Conservation (phyloP, 2,888 invertebrate genomes). For the Aphidoletes aphidimyza region DNA sequence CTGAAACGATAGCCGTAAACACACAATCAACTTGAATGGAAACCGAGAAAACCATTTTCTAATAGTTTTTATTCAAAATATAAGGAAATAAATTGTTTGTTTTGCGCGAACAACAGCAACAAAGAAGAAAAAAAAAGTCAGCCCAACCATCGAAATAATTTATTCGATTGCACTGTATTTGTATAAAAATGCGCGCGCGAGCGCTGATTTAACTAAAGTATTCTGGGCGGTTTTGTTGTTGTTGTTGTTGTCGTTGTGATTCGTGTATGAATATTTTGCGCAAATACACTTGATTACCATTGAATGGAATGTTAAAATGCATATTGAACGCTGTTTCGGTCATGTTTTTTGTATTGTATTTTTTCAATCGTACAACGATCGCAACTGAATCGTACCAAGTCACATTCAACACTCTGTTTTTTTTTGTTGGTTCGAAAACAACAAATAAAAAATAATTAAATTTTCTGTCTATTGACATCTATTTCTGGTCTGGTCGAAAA, state of each 20-base stretch:
- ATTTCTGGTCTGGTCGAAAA: neutral
- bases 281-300: slow-evolving; percentile 55
- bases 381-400: neutral
- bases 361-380: slow-evolving; percentile 27
- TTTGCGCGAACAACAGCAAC: slow-evolving; percentile 11
- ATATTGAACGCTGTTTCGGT: slow-evolving; percentile 51
- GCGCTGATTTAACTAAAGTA: slow-evolving; percentile 16
- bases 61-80: neutral
- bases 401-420: neutral
- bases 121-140: neutral
- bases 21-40: neutral
- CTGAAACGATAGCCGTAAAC: slow-evolving; percentile 29
- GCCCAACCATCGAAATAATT: slow-evolving; percentile 42
- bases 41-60: neutral
- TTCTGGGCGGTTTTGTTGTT: slow-evolving; percentile 1
- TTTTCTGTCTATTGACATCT: slow-evolving; percentile 50
- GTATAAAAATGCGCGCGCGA: neutral
- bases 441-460: slow-evolving; percentile 48
- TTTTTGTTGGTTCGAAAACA: neutral
- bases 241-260: neutral
- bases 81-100: slow-evolving; percentile 47
- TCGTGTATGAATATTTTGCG: slow-evolving; percentile 44
- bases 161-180: slow-evolving; percentile 53
- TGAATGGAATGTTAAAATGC: slow-evolving; percentile 54
- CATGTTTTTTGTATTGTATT: slow-evolving; percentile 52